These are phyloP conservation scores for Myrmecophaga tridactyla DNA, from an alignment of 2,113 vertebrate species.

Conservation along the genomic window DNA sequence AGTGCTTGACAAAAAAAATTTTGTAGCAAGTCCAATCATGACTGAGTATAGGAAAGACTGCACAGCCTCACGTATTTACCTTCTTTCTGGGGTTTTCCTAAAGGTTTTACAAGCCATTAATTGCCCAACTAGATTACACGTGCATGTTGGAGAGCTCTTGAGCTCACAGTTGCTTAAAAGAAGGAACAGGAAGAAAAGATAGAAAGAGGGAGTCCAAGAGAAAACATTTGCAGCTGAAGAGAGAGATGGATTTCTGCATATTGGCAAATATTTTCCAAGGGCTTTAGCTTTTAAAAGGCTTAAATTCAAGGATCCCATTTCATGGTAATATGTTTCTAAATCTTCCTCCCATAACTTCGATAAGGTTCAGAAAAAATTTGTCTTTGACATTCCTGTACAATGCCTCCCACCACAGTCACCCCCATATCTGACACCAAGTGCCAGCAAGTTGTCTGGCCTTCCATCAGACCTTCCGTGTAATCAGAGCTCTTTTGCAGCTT, in stretches of 20 bases:
- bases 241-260: neutral
- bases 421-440: neutral
- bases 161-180: neutral
- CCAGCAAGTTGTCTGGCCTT: neutral
- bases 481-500: neutral
- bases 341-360: neutral
- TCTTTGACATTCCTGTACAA: neutral
- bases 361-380: neutral
- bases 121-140: neutral
- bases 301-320: neutral
- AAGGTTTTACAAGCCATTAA: neutral
- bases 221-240: neutral
- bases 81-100: neutral
- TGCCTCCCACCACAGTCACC: rapidly evolving
- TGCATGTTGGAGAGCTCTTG: neutral
- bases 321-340: neutral
- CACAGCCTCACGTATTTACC: neutral
- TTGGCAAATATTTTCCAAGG: neutral
- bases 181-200: neutral
- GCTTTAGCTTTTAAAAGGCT: neutral
- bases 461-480: neutral
- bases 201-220: neutral
- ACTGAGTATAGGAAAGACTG: neutral
- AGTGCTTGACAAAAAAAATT: neutral
- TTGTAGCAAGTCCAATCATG: neutral